Conservation (phyloP, 2,113 vertebrate species). For the Petroica traversi region DNA sequence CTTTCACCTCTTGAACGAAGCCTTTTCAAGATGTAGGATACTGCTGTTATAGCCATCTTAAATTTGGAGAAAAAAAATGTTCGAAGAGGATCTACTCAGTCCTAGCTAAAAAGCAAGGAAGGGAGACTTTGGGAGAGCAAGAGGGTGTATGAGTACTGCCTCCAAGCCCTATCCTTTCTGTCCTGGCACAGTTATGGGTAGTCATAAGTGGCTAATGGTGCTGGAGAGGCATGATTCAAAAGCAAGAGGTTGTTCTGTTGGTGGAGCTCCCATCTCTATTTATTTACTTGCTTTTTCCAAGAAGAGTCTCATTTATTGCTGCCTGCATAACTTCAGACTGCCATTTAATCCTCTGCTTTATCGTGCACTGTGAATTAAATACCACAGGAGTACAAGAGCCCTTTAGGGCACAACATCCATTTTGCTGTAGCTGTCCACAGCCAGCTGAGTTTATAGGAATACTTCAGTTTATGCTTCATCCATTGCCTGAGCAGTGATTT, state of each 20-base stretch:
- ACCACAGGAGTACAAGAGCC: neutral
- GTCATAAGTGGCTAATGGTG: neutral
- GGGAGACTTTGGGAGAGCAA: neutral
- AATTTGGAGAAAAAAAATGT: neutral
- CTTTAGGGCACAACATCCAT: slow-evolving; percentile 41
- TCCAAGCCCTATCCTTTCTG: neutral
- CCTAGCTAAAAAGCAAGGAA: neutral
- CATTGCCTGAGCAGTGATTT: neutral
- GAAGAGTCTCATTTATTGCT: slow-evolving; percentile 12
- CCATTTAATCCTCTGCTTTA: slow-evolving; percentile 45
- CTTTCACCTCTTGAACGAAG: neutral
- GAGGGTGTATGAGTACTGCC: neutral
- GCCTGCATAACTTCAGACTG: neutral
- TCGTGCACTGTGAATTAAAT: neutral
- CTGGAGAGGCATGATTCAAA: neutral
- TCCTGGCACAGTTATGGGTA: neutral
- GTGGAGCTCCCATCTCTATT: neutral
- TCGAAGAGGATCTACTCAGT: neutral
- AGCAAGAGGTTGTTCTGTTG: neutral
- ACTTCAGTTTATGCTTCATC: neutral
- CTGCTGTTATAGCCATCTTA: neutral
- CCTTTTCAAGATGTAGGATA: neutral
- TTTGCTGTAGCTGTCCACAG: neutral
- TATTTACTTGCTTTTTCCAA: slow-evolving; percentile 13
- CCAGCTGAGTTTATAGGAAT: neutral